These are phyloP conservation scores for Cossypha dichroa DNA, from an alignment of 2,797 vertebrate species.

Conservation along the genomic window DNA sequence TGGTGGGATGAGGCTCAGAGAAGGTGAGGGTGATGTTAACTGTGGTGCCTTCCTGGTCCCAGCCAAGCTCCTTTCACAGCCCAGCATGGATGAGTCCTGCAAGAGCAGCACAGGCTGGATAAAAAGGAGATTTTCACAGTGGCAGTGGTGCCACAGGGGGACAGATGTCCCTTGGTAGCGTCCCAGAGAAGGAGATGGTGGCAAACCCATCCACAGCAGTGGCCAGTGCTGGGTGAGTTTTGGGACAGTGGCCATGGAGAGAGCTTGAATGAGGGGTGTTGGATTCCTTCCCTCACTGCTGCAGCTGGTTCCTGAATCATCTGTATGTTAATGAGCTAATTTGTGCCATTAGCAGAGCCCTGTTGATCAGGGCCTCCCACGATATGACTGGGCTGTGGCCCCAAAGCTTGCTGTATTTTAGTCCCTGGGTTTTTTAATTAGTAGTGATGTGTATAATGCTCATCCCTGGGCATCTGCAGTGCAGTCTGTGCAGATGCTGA, in stretches of 20 bases:
- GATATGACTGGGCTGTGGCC: neutral
- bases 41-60: accelerated
- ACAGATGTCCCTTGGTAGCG: neutral
- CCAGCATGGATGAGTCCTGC: neutral
- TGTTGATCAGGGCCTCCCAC: conserved; percentile 28
- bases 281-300: neutral
- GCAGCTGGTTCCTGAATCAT: neutral
- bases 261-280: neutral
- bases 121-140: neutral
- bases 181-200: neutral
- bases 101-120: neutral
- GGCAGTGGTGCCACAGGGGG: accelerated
- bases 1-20: neutral
- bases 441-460: neutral
- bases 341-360: conserved; percentile 26
- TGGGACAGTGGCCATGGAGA: accelerated
- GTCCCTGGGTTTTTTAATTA: neutral
- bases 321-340: conserved; percentile 39
- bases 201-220: accelerated
- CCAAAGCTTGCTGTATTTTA: neutral
- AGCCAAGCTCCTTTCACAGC: neutral
- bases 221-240: neutral
- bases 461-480: neutral
- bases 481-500: neutral
- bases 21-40: neutral